A percentile compares a stretch with the other conserved stretches of the same genome.
phyloP scores from a whole-genome alignment of 1,140 invertebrate species.

The Psix sp. region DNA sequence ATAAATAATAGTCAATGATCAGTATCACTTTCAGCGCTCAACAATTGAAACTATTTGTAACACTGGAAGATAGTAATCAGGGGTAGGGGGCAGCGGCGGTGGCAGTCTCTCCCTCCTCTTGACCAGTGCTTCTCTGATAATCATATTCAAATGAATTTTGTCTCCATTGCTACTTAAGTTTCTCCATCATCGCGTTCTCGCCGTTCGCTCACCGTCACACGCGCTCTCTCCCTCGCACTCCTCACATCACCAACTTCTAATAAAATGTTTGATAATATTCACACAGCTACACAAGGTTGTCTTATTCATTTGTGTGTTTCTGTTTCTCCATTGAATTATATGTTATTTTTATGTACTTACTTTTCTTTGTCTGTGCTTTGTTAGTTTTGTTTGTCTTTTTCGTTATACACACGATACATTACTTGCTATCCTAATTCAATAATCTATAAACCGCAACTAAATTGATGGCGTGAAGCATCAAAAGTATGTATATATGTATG shows the following conservation, averaged over 20 bases:
- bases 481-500: constrained; percentile 67
- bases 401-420: constrained; percentile 55
- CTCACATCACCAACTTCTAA: constrained; percentile 33
- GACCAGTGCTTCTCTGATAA: constrained; percentile 35
- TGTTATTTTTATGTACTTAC: constrained; percentile 19
- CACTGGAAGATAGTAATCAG: constrained; percentile 74
- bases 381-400: constrained; percentile 29
- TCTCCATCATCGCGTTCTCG: constrained; percentile 21
- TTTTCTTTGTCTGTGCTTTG: constrained; percentile 30
- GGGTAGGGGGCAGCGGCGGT: constrained; percentile 52
- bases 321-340: neutral
- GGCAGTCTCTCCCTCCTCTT: constrained; percentile 57
- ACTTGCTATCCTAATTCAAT: constrained; percentile 62
- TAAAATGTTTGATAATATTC: constrained; percentile 33
- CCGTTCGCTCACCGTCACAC: constrained; percentile 49
- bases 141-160: constrained; percentile 20
- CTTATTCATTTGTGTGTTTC: constrained; percentile 14
- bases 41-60: constrained; percentile 73
- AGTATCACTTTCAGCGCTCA: constrained; percentile 76
- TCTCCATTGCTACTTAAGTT: neutral
- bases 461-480: constrained; percentile 64
- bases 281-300: constrained; percentile 60
- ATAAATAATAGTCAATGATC: constrained; percentile 76
- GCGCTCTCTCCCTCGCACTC: constrained; percentile 37
- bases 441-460: constrained; percentile 63